phyloP scores from a whole-genome alignment of 1,140 invertebrate genomes.

The Antheraea mylitta region DNA sequence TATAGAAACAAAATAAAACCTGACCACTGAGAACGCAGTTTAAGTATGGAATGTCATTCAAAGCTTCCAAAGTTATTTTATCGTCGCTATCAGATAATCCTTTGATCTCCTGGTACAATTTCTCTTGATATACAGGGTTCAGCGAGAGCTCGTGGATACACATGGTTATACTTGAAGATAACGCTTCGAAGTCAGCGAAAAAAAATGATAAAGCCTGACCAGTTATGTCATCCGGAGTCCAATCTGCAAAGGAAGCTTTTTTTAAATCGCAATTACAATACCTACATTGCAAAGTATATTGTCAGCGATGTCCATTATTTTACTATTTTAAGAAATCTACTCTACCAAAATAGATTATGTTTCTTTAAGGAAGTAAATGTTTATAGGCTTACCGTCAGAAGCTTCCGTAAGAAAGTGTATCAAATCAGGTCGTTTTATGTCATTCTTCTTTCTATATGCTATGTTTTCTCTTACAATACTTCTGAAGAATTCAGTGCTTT shows the following conservation, averaged over 20 bases:
- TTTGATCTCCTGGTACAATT: slow-evolving; percentile 79
- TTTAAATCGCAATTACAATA: too few species aligned
- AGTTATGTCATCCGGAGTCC: slow-evolving; percentile 60
- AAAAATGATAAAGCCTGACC: slow-evolving; percentile 77
- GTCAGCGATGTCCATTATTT: too few species aligned
- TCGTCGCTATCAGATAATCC: slow-evolving; percentile 45
- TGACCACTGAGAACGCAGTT: slow-evolving; percentile 69
- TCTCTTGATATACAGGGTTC: slow-evolving; percentile 79
- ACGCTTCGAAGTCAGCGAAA: slow-evolving; percentile 75
- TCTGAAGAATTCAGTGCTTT: slow-evolving; percentile 2
- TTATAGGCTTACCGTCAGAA: background rate
- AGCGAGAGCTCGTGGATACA: slow-evolving; percentile 76
- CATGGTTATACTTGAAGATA: slow-evolving; percentile 54
- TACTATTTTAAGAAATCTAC: too few species aligned
- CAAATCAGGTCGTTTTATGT: slow-evolving; percentile 1
- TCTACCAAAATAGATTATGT: too few species aligned
- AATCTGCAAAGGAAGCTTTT: slow-evolving; percentile 33
- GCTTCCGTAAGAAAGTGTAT: slow-evolving; percentile 4
- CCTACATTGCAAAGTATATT: too few species aligned
- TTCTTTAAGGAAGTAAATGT: too few species aligned
- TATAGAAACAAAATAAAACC: background rate
- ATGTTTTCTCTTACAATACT: background rate
- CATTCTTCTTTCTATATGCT: background rate
- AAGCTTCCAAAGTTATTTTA: slow-evolving; percentile 65
- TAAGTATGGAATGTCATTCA: slow-evolving; percentile 67